Base-by-base conservation (phyloP, 1,140 invertebrate genomes). In the Drosophila punjabiensis region DNA sequence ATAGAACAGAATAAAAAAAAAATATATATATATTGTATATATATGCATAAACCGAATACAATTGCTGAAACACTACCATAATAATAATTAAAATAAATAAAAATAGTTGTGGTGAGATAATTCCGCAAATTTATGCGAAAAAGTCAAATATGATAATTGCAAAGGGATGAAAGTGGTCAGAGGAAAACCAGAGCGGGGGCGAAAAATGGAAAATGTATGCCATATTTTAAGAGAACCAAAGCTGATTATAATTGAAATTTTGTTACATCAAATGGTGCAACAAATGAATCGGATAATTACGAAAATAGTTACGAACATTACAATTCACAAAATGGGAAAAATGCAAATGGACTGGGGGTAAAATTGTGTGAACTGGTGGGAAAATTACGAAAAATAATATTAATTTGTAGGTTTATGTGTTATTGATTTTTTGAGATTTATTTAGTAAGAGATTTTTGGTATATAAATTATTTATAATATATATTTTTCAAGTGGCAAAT, bases 81-180 rank as follows among this genome's bases (percentile, higher is more conserved):
- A 78, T 64, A 75, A 76, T 76, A 77, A 68, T 61, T 41, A 68
- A 77, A 61, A 62, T 61, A 58, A 56, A 66, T 45, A 67, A 55
- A 77, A 67, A 76, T 67, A 52, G 32, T 76, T 76, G 74, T 48
- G 71, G 74, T 55, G 61, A 56, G 71, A 67, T 76, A 76, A 76
- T 76, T 59, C 33, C 39, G 16, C 10, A 28, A 76, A 67, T 76
- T 76, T 76, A 76, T 76, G 74, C 75, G 43, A 58, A 67, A 76
- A 66, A 76, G 53, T 66, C 71, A 77, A 76, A 74, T 75, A 75
- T 76, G 74, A 76, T 76, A 76, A 76, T 76, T 74, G 71, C 37
- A 74, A 74, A 5, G 18, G 56, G 13, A 3, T 43, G 28, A 20
- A 32, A 33, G 18, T 33, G 11, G 28, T 30, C 10, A 32, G 16